Evolutionary conservation across 2,113 vertebrate genomes (phyloP).

Genomic region (Gymnocephalus cernua): DNA sequence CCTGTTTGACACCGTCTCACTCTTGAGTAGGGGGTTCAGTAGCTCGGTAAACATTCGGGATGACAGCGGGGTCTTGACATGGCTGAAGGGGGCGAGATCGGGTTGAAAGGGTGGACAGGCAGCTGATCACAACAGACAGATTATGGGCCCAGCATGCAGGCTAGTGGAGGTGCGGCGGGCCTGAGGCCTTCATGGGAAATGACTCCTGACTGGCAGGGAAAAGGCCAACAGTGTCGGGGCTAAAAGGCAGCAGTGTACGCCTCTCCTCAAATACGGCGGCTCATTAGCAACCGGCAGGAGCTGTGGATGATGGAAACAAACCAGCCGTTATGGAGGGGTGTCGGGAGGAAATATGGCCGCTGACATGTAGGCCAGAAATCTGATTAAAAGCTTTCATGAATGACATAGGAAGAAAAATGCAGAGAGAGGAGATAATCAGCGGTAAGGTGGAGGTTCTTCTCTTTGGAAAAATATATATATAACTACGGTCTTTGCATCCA

Average conservation of each 20-base stretch:
- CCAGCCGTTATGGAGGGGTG: conserved; percentile 82
- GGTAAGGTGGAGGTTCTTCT: conserved; percentile 12
- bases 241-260: conserved; percentile 88
- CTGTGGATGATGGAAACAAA: conserved; percentile 85
- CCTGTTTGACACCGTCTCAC: conserved; percentile 59
- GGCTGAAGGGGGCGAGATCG: conserved; percentile 72
- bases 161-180: conserved; percentile 47
- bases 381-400: conserved; percentile 83
- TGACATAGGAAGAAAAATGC: conserved; percentile 13
- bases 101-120: conserved; percentile 54
- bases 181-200: conserved; percentile 89
- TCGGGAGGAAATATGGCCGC: conserved; percentile 79
- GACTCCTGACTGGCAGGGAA: conserved; percentile 88
- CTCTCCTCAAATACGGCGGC: conserved; percentile 75
- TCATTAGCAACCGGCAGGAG: conserved; percentile 71
- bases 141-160: conserved; percentile 70
- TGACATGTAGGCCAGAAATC: conserved; percentile 83
- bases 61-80: conserved; percentile 80
- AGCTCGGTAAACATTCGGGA: conserved; percentile 76
- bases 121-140: conserved; percentile 86
- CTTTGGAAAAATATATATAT: conserved; percentile 14
- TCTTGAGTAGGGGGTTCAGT: conserved; percentile 40
- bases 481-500: background rate
- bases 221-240: conserved; percentile 77
- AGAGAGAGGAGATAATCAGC: conserved; percentile 12